Conservation (phyloP, 2,888 invertebrate species). For the Drosophila infuscata region DNA sequence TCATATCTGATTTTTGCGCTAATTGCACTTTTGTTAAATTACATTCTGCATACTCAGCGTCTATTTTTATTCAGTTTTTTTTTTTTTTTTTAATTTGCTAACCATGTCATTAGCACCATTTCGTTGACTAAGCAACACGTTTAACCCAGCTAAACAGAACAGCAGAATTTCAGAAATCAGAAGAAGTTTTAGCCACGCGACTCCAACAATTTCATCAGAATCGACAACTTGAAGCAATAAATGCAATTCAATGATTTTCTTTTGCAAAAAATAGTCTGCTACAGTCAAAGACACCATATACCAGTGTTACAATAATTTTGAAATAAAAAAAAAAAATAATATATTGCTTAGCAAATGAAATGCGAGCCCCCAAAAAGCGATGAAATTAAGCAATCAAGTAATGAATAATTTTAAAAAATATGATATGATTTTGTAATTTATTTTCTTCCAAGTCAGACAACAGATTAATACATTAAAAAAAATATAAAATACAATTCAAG, state of each 20-base stretch:
- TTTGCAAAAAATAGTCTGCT: neutral
- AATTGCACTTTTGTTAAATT: constrained; percentile 34
- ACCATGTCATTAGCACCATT: constrained; percentile 42
- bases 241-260: constrained; percentile 24
- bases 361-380: constrained; percentile 1
- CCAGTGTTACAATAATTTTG: neutral
- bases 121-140: constrained; percentile 20
- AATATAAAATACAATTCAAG: neutral
- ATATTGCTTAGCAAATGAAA: constrained; percentile 20
- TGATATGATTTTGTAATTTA: neutral
- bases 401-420: neutral
- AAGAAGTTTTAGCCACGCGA: constrained; percentile 44
- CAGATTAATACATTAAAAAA: neutral
- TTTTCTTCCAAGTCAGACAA: neutral
- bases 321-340: neutral
- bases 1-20: constrained; percentile 5
- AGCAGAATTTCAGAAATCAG: constrained; percentile 14
- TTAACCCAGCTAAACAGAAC: neutral
- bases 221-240: constrained; percentile 3
- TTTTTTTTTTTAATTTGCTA: constrained; percentile 21
- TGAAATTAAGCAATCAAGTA: constrained; percentile 5
- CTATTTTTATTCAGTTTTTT: constrained; percentile 3
- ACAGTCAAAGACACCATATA: constrained; percentile 6
- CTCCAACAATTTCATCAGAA: constrained; percentile 37
- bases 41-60: constrained; percentile 56